phyloP scores from a whole-genome alignment of 2,888 invertebrate species.

The Dexiosoma caninum region DNA sequence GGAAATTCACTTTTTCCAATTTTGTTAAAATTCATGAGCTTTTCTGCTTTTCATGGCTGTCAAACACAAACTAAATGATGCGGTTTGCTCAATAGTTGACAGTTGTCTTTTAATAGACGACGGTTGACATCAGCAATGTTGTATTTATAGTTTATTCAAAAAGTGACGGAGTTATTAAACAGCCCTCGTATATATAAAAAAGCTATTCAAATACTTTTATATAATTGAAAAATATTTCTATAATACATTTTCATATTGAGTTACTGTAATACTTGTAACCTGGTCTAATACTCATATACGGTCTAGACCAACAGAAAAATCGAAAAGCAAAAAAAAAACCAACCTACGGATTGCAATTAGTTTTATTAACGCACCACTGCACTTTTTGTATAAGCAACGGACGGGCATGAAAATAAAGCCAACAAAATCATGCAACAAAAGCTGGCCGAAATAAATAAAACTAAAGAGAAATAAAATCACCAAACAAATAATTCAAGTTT shows the following conservation, averaged over 20 bases:
- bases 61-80: too few relatives aligned
- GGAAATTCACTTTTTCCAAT: too few relatives aligned
- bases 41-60: too few relatives aligned
- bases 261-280: constrained; percentile 38
- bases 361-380: constrained; percentile 58
- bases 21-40: too few relatives aligned
- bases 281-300: constrained; percentile 23
- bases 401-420: constrained; percentile 27
- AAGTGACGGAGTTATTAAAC: too few relatives aligned
- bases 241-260: not conserved
- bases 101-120: too few relatives aligned
- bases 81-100: too few relatives aligned
- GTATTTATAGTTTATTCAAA: too few relatives aligned
- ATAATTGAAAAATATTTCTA: constrained; percentile 6
- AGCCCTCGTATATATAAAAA: too few relatives aligned
- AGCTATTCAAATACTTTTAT: too few relatives aligned
- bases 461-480: not conserved
- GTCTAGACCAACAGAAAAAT: constrained; percentile 45
- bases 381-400: constrained; percentile 28
- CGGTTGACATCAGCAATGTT: too few relatives aligned
- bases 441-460: constrained; percentile 1
- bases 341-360: constrained; percentile 40
- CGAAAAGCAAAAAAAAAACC: too few relatives aligned
- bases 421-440: constrained; percentile 15
- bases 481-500: constrained; percentile 35